Evolutionary conservation across 2,797 vertebrate genomes (phyloP).

Genomic region (Brachymystax lenok): DNA sequence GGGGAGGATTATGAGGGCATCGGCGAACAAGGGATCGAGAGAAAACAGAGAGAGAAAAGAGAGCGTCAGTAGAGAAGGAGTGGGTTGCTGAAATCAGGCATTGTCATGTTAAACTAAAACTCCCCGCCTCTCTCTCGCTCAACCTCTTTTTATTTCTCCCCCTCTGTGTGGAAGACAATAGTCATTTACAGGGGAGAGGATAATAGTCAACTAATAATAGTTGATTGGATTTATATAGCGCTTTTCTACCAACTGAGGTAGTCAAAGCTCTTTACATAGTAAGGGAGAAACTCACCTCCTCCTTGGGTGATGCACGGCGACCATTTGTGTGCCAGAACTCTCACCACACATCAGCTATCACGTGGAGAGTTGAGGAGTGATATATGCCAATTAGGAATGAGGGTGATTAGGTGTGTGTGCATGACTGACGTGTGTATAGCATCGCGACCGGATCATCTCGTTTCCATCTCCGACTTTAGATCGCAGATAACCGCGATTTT

Average conservation of each 20-base stretch:
- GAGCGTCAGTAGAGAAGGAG: conserved; percentile 25
- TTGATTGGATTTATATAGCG: no score
- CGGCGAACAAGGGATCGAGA: conserved; percentile 52
- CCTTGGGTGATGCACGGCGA: no score
- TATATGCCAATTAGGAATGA: no score
- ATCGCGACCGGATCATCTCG: neutral
- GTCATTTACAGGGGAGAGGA: conserved; percentile 63
- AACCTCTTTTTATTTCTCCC: conserved; percentile 31
- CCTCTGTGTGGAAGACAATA: conserved; percentile 60
- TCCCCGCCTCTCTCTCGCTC: conserved; percentile 12
- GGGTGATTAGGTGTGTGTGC: neutral
- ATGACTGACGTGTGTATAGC: neutral
- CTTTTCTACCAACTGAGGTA: no score
- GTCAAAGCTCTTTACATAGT: no score
- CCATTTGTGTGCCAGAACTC: no score
- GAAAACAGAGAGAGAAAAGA: conserved; percentile 52
- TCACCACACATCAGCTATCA: no score
- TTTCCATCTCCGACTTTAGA: neutral
- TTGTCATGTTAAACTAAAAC: conserved; percentile 73
- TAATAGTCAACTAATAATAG: conserved; percentile 45
- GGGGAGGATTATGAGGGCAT: conserved; percentile 34
- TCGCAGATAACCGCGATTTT: conserved; percentile 25
- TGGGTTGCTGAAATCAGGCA: conserved; percentile 66
- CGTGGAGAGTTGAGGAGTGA: no score
- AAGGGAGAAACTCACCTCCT: no score